Base-by-base conservation (phyloP, 2,113 vertebrate species). In the Carassius auratus region DNA sequence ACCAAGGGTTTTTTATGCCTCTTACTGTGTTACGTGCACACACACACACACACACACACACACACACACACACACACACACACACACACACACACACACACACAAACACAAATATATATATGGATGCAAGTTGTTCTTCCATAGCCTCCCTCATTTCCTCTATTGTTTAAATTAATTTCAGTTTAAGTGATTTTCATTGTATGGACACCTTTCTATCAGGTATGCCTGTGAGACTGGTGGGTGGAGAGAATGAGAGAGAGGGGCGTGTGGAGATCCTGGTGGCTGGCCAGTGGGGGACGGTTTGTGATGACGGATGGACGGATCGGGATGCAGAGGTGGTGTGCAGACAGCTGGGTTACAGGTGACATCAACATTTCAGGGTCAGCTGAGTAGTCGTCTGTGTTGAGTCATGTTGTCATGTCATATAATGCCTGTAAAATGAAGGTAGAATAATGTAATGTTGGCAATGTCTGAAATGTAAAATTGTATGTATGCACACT, bases 271-370 rank as follows among this genome's bases (percentile, higher is more conserved):
- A 99, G 91, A 95, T 99, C 89, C 95, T 96, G 90, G 91, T 99
- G 92, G 93, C 92, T 5, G 95, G 97, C 87, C 96, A 96, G 33
- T 99, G 98, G 98, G 98, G 98, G 61, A 99, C 98, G 0, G 94
- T 99, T 89, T 99, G 98, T 90, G 98, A 99, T 86, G 98, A 99
- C 10, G 97, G 98, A 87, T 99, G 98, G 98, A 97, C 95, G 36
- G 97, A 99, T 91, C 94, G 92, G 52, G 96, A 98, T 3, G 98
- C 98, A 19, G 94, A 96, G 88, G 98, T 99, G 91, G 95, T 98
- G 86, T 99, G 98, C 87, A 95, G 96, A 76, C 97, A 99, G 94
- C 94, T 99, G 88, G 97, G 98, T 84, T 96, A 96, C 95, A 97
- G 95, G 98, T 99, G 64, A 81, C 64, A 36, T 9, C 1, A 66